Conservation (phyloP, 1,140 invertebrate genomes). For the Lasioglossum albipes region DNA sequence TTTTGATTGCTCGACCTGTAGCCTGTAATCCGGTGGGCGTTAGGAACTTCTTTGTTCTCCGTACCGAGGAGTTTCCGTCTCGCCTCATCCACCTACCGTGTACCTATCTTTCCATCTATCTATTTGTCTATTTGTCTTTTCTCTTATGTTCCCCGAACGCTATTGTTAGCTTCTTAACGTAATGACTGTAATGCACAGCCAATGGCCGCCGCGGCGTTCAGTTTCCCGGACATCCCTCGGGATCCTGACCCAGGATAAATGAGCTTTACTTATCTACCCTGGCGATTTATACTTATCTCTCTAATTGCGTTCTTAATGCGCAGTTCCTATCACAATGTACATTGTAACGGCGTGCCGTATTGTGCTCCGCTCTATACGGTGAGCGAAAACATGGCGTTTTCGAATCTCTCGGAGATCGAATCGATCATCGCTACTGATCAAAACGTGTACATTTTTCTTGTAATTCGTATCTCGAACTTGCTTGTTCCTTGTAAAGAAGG, state of each 20-base stretch:
- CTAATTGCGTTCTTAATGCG: conserved; percentile 32
- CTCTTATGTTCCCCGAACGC: not conserved
- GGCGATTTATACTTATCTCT: conserved; percentile 19
- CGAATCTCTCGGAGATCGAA: too few species aligned
- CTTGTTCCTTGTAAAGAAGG: too few species aligned
- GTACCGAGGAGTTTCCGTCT: not conserved
- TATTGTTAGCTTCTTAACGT: conserved; percentile 39
- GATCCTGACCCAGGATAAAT: conserved; percentile 28
- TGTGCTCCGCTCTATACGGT: too few species aligned
- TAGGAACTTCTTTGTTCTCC: conserved; percentile 1
- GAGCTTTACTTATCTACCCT: conserved; percentile 36
- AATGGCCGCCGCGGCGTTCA: conserved; percentile 5
- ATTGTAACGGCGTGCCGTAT: not conserved
- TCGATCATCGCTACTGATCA: too few species aligned
- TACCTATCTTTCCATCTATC: conserved; percentile 34
- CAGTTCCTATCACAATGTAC: not conserved
- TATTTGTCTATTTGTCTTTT: conserved; percentile 46
- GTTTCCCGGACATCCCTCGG: conserved; percentile 19
- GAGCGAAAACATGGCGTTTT: too few species aligned
- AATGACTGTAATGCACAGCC: conserved; percentile 24
- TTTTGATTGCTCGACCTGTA: conserved; percentile 37
- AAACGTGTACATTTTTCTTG: too few species aligned
- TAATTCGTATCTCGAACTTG: too few species aligned
- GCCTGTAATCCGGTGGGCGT: conserved; percentile 42
- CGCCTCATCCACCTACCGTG: conserved; percentile 9